A percentile compares a stretch with the other conserved stretches of the same genome.
Evolutionary conservation across 2,888 invertebrate genomes (phyloP).

Genomic region (Lochmaea capreae): DNA sequence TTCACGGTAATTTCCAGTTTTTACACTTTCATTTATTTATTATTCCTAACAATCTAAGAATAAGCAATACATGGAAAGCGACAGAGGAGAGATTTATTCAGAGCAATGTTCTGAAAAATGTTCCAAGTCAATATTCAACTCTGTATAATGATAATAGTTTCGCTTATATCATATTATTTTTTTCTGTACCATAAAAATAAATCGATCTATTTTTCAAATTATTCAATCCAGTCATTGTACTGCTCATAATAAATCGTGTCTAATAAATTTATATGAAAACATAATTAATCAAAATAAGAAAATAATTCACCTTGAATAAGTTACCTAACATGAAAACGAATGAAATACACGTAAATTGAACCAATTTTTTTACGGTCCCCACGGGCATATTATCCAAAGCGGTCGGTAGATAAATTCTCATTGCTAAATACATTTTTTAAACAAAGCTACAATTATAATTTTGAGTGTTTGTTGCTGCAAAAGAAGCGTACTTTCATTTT

Average conservation of each 20-base stretch:
- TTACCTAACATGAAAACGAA: neutral
- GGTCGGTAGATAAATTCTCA: neutral
- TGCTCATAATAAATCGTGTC: no score
- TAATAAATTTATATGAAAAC: neutral
- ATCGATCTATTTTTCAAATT: no score
- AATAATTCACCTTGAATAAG: constrained; percentile 3
- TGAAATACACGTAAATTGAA: neutral
- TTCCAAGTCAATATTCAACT: no score
- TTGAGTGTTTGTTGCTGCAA: neutral
- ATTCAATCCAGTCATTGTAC: no score
- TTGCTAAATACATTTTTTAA: neutral
- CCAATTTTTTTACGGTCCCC: neutral
- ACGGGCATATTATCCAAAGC: neutral
- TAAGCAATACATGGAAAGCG: neutral
- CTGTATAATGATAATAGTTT: no score
- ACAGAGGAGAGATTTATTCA: no score
- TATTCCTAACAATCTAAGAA: neutral
- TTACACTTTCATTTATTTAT: neutral
- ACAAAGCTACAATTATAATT: neutral
- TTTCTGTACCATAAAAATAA: no score
- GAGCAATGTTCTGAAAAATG: no score
- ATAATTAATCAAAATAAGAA: neutral
- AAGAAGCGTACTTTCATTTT: neutral
- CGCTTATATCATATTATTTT: no score
- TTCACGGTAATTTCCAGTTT: neutral